Evolutionary conservation across 2,888 invertebrate genomes (phyloP).

Genomic region (Hypomecis punctinalis): DNA sequence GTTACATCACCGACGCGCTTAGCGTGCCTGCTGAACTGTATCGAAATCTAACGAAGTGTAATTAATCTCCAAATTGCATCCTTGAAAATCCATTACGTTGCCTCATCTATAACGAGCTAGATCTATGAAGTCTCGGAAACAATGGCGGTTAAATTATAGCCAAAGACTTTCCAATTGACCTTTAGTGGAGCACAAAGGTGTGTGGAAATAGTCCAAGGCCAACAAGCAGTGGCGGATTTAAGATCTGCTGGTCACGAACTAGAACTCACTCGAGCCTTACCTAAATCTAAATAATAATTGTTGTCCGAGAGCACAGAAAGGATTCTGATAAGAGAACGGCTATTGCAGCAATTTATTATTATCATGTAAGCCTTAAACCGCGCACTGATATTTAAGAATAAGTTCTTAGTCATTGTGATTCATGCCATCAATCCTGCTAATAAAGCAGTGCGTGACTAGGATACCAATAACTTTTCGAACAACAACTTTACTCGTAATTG

Average conservation of each 20-base stretch:
- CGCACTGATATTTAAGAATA: conserved; percentile 10
- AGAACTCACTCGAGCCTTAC: conserved; percentile 52
- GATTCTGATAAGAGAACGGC: conserved; percentile 48
- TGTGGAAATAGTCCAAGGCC: conserved; percentile 80
- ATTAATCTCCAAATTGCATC: conserved; percentile 29
- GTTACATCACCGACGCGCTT: conserved; percentile 55
- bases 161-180: conserved; percentile 76
- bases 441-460: conserved; percentile 21
- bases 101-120: conserved; percentile 35
- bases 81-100: conserved; percentile 48
- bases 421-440: conserved; percentile 24
- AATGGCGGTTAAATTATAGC: conserved; percentile 47
- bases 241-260: conserved; percentile 79
- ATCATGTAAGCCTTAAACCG: conserved; percentile 12
- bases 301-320: conserved; percentile 52
- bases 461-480: conserved; percentile 22
- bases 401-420: conserved; percentile 24
- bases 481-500: conserved; percentile 5
- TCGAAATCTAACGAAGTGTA: conserved; percentile 25
- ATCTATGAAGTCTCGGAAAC: conserved; percentile 38
- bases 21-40: conserved; percentile 32
- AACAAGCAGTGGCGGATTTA: conserved; percentile 72
- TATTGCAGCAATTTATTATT: conserved; percentile 20
- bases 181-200: conserved; percentile 68
- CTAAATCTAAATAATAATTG: conserved; percentile 64